Base-by-base conservation (phyloP, 2,797 vertebrate genomes). In the Kryptolebias ocellatus region DNA sequence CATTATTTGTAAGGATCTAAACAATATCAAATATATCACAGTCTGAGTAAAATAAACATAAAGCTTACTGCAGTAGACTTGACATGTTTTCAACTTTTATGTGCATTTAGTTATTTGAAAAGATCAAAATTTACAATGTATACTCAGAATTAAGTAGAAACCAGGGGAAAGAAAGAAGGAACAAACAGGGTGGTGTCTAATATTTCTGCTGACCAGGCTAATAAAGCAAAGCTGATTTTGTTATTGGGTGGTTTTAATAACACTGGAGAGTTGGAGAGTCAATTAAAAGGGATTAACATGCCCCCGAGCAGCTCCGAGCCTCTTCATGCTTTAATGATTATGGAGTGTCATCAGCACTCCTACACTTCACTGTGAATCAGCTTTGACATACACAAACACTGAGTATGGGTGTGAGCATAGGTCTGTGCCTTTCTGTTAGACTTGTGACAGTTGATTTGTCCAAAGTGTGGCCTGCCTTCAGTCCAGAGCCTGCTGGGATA, bases 231-330 rank as follows among this genome's bases (percentile, higher is more conserved):
- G 87, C 89, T 87, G 83, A 88, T 85, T 89, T 87, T 83, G 88
- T 88, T 86, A 86, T 84, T 87, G 76, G 84, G 74, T 18, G 74
- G 82, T 78, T 89, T 88, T 87, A 89, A 89, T 90, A 86, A 89
- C 82, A 76, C 83, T 86, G 70, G 81, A 87, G 83, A 83, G 72
- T 69, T 85, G 69, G 83, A 88, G 86, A 91, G 89, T 89, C 87
- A 92, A 91, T 91, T 92, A 90, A 89, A 85, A 86, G 82, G 89
- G 88, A 92, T 91, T 91, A 88, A 73, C 79, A 78, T 81, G 83
- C 66, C 87, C 85, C 86, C 86, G 89, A 89, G 87, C 85, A 86
- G 82, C 87, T 83, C 81, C 73, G 64, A 86, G 79, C 75, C 87
- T 87, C 87, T 87, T 85, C 84, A 85, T 79, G 80, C 87, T 89